Evolutionary conservation across 2,888 invertebrate species (phyloP).

Genomic region (Hirtodrosophila duncani): DNA sequence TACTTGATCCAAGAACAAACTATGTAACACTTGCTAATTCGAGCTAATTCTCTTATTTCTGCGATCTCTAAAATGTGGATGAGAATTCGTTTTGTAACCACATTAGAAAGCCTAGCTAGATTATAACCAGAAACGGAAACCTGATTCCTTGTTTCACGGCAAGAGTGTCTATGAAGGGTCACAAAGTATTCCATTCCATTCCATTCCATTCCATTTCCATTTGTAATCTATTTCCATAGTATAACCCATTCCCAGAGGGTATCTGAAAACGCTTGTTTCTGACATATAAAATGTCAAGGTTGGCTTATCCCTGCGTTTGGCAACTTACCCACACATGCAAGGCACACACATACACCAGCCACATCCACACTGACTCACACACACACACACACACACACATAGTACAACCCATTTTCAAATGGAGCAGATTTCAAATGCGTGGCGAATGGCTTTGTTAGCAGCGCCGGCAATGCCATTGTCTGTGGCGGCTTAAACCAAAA

Average conservation of each 20-base stretch:
- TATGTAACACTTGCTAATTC: too few species aligned
- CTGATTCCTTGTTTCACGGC: too few species aligned
- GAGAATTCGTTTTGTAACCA: neutral
- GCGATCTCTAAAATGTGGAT: too few species aligned
- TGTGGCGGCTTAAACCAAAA: constrained; percentile 52
- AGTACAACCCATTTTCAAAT: constrained; percentile 6
- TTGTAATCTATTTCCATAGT: too few species aligned
- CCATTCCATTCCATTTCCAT: neutral
- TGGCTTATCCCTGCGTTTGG: constrained; percentile 61
- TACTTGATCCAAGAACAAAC: too few species aligned
- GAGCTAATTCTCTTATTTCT: too few species aligned
- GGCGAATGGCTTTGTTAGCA: constrained; percentile 41
- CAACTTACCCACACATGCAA: constrained; percentile 31
- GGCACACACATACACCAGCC: neutral
- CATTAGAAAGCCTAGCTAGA: too few species aligned
- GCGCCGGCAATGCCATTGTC: constrained; percentile 47
- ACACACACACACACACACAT: constrained; percentile 8
- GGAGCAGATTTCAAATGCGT: constrained; percentile 21
- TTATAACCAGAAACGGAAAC: too few species aligned
- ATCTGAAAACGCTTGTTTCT: constrained; percentile 25
- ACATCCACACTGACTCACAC: constrained; percentile 9
- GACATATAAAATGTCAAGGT: constrained; percentile 62
- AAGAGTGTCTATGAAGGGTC: too few species aligned
- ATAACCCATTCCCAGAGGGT: constrained; percentile 36
- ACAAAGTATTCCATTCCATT: too few species aligned